These are phyloP conservation scores for Pyralis farinalis DNA, from an alignment of 2,888 invertebrate genomes.

Conservation along the genomic window DNA sequence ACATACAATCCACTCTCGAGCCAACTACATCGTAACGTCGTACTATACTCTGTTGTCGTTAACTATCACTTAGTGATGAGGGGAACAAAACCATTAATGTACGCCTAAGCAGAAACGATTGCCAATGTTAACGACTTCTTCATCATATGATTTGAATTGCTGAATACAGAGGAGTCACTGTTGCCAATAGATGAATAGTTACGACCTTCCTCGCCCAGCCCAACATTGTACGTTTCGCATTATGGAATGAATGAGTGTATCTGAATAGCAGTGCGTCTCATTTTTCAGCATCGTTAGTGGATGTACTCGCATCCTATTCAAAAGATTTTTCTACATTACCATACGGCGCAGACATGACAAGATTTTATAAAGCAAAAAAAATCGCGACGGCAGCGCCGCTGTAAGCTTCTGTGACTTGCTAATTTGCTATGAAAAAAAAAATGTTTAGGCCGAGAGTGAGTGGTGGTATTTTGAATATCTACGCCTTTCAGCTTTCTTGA, in stretches of 20 bases:
- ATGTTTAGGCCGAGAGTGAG: not conserved
- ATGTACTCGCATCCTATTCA: slow-evolving; percentile 34
- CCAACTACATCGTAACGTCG: no score
- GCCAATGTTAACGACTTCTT: slow-evolving; percentile 16
- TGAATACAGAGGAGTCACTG: slow-evolving; percentile 43
- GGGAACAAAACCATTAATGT: not conserved
- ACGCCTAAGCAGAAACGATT: not conserved
- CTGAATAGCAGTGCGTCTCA: slow-evolving; percentile 53
- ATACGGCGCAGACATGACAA: slow-evolving; percentile 19
- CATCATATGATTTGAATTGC: slow-evolving; percentile 31
- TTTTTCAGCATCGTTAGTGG: slow-evolving; percentile 49
- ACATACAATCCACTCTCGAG: no score
- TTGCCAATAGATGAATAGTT: slow-evolving; percentile 56
- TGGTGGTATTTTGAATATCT: not conserved
- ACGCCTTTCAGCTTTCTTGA: no score
- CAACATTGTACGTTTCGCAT: slow-evolving; percentile 56
- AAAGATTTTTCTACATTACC: slow-evolving; percentile 26
- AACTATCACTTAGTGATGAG: not conserved
- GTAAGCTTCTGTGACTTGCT: slow-evolving; percentile 17
- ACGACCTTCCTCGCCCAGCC: slow-evolving; percentile 70
- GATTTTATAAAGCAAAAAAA: slow-evolving; percentile 12
- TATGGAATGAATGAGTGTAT: slow-evolving; percentile 51
- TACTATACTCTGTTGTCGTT: no score
- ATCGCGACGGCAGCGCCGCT: slow-evolving; percentile 6
- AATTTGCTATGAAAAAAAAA: slow-evolving; percentile 10